Evolutionary conservation across 1,140 invertebrate genomes (phyloP).

Genomic region (Melipona quadrifasciata): DNA sequence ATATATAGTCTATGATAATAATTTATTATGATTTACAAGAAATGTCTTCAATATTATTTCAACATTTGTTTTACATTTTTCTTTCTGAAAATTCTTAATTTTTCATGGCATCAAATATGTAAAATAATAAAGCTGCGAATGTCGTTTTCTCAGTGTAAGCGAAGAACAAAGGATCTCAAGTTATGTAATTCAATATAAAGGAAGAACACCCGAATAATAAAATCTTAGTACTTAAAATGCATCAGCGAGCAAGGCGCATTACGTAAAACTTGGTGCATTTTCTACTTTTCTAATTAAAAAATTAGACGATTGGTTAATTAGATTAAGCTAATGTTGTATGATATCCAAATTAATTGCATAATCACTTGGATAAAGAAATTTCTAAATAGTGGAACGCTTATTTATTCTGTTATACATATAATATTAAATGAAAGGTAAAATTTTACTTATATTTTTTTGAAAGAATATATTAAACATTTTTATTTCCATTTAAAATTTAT

Average conservation of each 20-base stretch:
- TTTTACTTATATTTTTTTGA: background rate
- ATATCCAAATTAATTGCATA: background rate
- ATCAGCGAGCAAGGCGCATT: conserved; percentile 25
- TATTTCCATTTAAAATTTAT: too few species aligned
- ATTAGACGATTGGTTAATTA: conserved; percentile 42
- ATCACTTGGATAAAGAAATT: background rate
- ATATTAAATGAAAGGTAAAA: background rate
- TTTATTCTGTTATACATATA: background rate
- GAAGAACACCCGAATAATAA: background rate
- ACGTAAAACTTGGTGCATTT: conserved; percentile 47
- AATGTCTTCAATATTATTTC: background rate
- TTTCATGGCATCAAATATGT: background rate
- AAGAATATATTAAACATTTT: too few species aligned
- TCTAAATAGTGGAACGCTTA: background rate
- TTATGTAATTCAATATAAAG: background rate
- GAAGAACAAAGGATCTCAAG: background rate
- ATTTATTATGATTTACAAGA: background rate
- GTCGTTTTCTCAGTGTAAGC: too few species aligned
- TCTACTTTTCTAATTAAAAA: conserved; percentile 40
- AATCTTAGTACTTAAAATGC: conserved; percentile 31
- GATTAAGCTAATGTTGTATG: conserved; percentile 29
- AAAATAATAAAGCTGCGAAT: background rate
- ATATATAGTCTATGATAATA: too few species aligned
- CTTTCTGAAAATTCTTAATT: background rate
- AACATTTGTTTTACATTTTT: background rate